These are phyloP conservation scores for Drosophila atripex DNA, from an alignment of 2,888 invertebrate species.

Conservation along the genomic window DNA sequence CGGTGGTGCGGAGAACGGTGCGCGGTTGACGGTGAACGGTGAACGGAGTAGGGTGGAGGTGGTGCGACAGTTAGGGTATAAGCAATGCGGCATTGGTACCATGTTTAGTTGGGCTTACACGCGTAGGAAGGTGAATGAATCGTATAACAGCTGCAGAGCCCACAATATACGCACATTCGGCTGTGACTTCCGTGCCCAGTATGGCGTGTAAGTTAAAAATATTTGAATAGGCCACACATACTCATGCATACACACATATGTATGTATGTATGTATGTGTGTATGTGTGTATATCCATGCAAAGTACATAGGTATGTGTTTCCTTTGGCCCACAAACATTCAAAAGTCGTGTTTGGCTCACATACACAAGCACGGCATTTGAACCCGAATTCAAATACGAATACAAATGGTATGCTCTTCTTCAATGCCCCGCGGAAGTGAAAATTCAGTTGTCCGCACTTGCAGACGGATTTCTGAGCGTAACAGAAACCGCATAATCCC, in stretches of 20 bases:
- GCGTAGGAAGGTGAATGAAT: conserved; percentile 64
- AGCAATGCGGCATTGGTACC: conserved; percentile 42
- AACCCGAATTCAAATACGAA: conserved; percentile 12
- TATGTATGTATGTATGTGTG: no score
- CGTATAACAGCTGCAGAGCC: conserved; percentile 29
- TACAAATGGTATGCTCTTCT: conserved; percentile 24
- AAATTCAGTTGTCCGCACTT: conserved; percentile 26
- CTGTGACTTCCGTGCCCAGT: neutral
- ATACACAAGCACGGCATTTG: conserved; percentile 3
- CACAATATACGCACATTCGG: conserved; percentile 7
- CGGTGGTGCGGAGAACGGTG: conserved; percentile 34
- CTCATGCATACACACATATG: conserved; percentile 2
- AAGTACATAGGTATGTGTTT: neutral
- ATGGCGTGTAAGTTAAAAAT: conserved; percentile 20
- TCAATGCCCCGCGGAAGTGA: conserved; percentile 41
- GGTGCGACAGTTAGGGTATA: conserved; percentile 44
- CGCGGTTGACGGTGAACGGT: conserved; percentile 32
- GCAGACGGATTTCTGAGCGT: conserved; percentile 8
- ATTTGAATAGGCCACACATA: neutral
- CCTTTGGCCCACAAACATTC: conserved; percentile 23
- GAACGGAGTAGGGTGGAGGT: conserved; percentile 11
- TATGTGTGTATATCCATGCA: conserved; percentile 5
- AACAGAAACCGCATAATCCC: conserved; percentile 10
- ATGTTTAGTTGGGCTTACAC: conserved; percentile 56
- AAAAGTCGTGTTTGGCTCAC: conserved; percentile 17